Percentiles rank a stretch among this genome's conserved stretches.
These are phyloP conservation scores for Anomalospiza imberbis DNA, from an alignment of 2,797 vertebrate species.

Conservation along the genomic window DNA sequence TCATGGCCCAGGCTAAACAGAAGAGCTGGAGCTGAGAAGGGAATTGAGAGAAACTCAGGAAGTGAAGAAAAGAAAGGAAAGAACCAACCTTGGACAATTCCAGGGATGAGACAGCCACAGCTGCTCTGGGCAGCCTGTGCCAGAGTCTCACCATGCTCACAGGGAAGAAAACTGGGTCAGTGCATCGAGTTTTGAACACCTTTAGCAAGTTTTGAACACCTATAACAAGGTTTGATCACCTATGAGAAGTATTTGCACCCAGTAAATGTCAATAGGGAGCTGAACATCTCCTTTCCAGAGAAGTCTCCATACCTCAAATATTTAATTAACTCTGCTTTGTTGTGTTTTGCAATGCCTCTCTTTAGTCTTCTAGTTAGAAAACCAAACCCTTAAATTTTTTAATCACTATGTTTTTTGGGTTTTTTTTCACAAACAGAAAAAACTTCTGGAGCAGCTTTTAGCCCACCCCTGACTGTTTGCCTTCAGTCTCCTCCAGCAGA, in stretches of 20 bases:
- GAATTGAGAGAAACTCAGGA: neutral
- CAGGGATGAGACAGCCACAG: neutral
- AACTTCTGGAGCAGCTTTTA: neutral
- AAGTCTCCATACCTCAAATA: neutral
- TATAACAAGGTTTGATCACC: neutral
- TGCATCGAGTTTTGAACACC: neutral
- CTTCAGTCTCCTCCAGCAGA: constrained; percentile 33
- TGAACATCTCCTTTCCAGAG: neutral
- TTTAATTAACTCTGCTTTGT: rapidly evolving
- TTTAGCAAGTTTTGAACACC: neutral
- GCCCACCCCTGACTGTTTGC: constrained; percentile 20
- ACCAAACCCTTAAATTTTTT: neutral
- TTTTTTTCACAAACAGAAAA: neutral
- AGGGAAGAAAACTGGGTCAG: neutral
- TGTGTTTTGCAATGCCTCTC: neutral
- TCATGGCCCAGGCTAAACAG: neutral
- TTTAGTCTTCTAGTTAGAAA: neutral
- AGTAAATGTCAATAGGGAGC: neutral
- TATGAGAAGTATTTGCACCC: rapidly evolving
- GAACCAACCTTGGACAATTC: neutral
- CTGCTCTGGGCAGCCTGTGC: neutral
- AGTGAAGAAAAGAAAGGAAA: neutral
- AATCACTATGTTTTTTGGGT: neutral
- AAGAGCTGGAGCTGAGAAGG: neutral
- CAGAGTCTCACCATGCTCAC: neutral